A percentile compares a stretch with the other conserved stretches of the same genome.
Conservation (phyloP, 2,797 vertebrate genomes). For the Intellagama lesueurii region DNA sequence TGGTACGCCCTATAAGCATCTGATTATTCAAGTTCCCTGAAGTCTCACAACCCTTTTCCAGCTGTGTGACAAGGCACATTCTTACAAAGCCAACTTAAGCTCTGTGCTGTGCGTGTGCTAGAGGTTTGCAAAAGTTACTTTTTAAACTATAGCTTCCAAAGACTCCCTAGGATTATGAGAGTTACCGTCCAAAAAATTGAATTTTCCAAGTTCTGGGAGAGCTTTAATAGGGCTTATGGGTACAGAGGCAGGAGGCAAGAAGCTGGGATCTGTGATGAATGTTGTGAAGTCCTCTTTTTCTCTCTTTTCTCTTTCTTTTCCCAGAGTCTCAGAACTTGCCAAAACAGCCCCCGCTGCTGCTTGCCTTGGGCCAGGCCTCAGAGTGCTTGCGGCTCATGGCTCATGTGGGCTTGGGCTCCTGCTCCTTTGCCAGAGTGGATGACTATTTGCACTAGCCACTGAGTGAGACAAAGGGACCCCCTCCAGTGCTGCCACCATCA, state of each 20-base stretch:
- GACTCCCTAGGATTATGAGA: no score
- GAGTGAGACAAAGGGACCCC: constrained; percentile 74
- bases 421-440: constrained; percentile 98
- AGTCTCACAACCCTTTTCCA: background rate
- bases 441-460: constrained; percentile 97
- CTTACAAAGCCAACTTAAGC: no score
- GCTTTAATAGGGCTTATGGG: background rate
- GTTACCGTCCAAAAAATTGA: no score
- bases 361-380: constrained; percentile 95
- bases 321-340: constrained; percentile 98
- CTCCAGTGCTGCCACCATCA: constrained; percentile 68
- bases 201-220: background rate
- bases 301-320: constrained; percentile 42
- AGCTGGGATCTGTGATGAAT: background rate
- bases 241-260: background rate
- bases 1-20: no score
- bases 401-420: constrained; percentile 93
- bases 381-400: constrained; percentile 98
- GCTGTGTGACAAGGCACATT: background rate
- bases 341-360: constrained; percentile 97
- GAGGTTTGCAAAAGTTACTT: background rate
- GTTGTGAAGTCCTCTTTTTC: background rate
- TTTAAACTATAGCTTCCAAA: no score
- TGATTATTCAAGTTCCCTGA: no score
- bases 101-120: background rate